Percentiles rank a stretch among this genome's conserved stretches.
These are phyloP conservation scores for Erpornis zantholeuca DNA, from an alignment of 2,113 vertebrate genomes.

Conservation along the genomic window DNA sequence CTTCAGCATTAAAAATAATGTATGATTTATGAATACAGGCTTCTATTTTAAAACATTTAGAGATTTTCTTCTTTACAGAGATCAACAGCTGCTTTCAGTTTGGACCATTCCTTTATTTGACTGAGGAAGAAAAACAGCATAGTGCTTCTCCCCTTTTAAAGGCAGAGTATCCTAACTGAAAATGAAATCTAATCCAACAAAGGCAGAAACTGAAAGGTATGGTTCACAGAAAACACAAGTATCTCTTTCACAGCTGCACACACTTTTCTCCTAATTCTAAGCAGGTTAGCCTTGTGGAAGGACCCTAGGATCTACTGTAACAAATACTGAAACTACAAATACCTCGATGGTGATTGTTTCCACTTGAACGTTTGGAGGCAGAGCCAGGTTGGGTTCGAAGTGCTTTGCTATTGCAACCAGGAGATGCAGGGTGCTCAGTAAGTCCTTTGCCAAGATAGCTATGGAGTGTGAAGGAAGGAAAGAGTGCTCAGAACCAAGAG, in stretches of 20 bases:
- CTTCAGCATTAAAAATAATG: neutral
- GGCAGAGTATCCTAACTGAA: neutral
- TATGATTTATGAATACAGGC: neutral
- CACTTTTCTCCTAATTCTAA: neutral
- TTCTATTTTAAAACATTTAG: neutral
- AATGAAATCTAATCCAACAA: neutral
- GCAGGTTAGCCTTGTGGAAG: neutral
- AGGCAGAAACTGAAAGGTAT: neutral
- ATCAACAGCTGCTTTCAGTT: neutral
- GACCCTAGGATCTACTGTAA: neutral
- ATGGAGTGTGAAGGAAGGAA: neutral
- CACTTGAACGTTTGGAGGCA: slow-evolving; percentile 82
- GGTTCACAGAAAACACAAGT: neutral
- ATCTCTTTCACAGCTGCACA: neutral
- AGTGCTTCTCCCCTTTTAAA: neutral
- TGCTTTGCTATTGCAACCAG: slow-evolving; percentile 85
- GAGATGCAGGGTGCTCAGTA: slow-evolving; percentile 88
- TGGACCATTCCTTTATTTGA: neutral
- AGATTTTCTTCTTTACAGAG: neutral
- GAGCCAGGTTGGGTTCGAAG: slow-evolving; percentile 79
- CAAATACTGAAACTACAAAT: neutral
- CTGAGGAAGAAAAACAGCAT: neutral
- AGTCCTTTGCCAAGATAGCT: slow-evolving; percentile 85
- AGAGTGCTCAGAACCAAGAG: neutral
- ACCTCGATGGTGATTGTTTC: slow-evolving; percentile 87